phyloP scores from a whole-genome alignment of 2,797 vertebrate species.

The Danio jaintianensis region DNA sequence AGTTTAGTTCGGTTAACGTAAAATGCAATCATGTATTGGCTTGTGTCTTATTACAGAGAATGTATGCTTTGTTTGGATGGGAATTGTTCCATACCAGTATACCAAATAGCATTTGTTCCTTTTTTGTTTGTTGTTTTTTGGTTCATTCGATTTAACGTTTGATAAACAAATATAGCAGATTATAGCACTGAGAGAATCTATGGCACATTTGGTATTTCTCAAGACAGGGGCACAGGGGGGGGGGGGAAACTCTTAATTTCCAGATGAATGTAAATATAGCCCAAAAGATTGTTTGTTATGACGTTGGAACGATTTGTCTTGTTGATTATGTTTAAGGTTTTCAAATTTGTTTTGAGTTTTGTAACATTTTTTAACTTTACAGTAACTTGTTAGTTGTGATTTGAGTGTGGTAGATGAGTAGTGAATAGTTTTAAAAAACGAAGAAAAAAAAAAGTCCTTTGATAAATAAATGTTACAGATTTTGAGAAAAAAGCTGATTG shows the following conservation, averaged over 20 bases:
- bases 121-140: conserved; percentile 45
- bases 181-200: conserved; percentile 30
- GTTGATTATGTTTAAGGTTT: conserved; percentile 68
- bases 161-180: conserved; percentile 41
- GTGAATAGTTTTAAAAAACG: conserved; percentile 63
- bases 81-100: conserved; percentile 66
- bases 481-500: conserved; percentile 54
- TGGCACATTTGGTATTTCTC: conserved; percentile 41
- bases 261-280: conserved; percentile 81
- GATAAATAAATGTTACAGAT: conserved; percentile 71
- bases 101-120: conserved; percentile 65
- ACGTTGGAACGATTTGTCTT: conserved; percentile 53
- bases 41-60: conserved; percentile 73
- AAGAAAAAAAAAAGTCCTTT: conserved; percentile 63
- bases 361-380: conserved; percentile 72
- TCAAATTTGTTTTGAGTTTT: conserved; percentile 70
- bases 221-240: conserved; percentile 16
- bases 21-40: conserved; percentile 69
- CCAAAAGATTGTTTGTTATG: conserved; percentile 71
- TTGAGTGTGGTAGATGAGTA: conserved; percentile 73
- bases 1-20: conserved; percentile 50
- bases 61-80: conserved; percentile 76
- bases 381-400: conserved; percentile 69
- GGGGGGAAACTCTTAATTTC: conserved; percentile 48
- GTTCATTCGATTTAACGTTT: conserved; percentile 36